Base-by-base conservation (phyloP, 1,140 invertebrate genomes). In the Drosophila littoralis region DNA sequence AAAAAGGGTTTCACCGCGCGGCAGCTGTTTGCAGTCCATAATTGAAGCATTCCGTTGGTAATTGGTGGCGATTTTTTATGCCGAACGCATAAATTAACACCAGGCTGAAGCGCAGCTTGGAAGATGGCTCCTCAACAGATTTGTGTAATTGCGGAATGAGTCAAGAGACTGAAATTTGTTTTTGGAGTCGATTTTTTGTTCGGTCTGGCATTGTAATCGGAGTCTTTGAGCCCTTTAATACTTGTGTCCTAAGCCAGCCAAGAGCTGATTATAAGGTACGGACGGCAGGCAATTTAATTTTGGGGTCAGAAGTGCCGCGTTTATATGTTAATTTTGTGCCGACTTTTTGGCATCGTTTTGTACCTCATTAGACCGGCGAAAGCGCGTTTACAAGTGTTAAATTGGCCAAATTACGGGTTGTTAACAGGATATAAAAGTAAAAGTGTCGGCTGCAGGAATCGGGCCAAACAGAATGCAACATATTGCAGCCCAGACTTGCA, bases 401-500 rank as follows among this genome's bases (percentile, higher is more conserved):
- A 89, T 90, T 89, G 84, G 70, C 75, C 84, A 90, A 89, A 89
- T 89, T 89, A 77, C 36, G 70, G 84, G 84, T 89, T 88, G 83
- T 88, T 88, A 88, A 88, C 83, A 88, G 83, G 83, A 88, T 88
- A 88, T 83, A 88, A 88, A 88, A 89, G 85, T 90, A 90, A 89
- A 89, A 90, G 84, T 90, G 84, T 84, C 80, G 46, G 61, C 38
- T 28, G 22, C 22, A 28, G 22, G 22, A 28, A 28, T 28, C 22
- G 4, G 22, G 4, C n/a, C 7, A n/a, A 45, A 32, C 28, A 13
- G 17, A 43, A 61, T 51, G 32, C 43, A 63, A 7, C 46, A 58
- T 46, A 66, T 36, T 46, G 38, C 52, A 10, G 8, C 59, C 8
- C 8, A 40, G 8, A 10, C 7, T 4, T 28, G 22, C 46, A 52